A percentile compares a stretch with the other conserved stretches of the same genome.
Conservation (phyloP, 2,797 vertebrate genomes). For the Garrulus glandarius region DNA sequence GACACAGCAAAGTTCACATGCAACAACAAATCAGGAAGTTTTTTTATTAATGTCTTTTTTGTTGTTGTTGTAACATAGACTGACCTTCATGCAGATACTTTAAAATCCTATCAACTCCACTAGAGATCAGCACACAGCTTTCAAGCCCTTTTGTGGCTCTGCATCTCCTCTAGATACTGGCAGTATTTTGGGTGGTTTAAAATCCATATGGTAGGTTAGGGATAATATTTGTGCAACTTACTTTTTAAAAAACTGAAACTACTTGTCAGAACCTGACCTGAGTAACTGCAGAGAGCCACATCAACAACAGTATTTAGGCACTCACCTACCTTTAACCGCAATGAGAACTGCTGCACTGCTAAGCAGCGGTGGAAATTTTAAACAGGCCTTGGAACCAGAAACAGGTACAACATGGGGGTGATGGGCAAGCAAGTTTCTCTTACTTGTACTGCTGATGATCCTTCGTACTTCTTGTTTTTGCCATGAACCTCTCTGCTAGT, state of each 20-base stretch:
- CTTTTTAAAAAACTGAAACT: neutral
- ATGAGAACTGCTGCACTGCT: neutral
- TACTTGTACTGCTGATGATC: conserved; percentile 98
- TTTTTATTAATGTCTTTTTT: neutral
- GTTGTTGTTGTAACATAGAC: neutral
- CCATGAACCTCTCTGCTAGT: conserved; percentile 97
- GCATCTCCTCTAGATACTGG: neutral
- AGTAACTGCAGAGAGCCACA: neutral
- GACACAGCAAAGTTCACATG: neutral
- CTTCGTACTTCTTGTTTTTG: conserved; percentile 97
- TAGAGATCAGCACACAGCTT: neutral
- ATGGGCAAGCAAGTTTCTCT: conserved; percentile 43
- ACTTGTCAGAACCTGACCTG: neutral
- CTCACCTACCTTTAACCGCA: neutral
- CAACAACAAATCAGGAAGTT: neutral
- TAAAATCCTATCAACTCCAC: neutral
- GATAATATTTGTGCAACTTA: neutral
- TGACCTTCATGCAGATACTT: neutral
- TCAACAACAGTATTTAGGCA: neutral
- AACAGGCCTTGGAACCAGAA: neutral
- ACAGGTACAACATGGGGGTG: rapidly evolving
- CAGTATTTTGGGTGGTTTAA: neutral
- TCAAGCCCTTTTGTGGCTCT: neutral
- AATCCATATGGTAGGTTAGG: neutral
- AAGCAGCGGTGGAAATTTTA: neutral